phyloP scores from a whole-genome alignment of 2,888 invertebrate species.

The Antitype chi region DNA sequence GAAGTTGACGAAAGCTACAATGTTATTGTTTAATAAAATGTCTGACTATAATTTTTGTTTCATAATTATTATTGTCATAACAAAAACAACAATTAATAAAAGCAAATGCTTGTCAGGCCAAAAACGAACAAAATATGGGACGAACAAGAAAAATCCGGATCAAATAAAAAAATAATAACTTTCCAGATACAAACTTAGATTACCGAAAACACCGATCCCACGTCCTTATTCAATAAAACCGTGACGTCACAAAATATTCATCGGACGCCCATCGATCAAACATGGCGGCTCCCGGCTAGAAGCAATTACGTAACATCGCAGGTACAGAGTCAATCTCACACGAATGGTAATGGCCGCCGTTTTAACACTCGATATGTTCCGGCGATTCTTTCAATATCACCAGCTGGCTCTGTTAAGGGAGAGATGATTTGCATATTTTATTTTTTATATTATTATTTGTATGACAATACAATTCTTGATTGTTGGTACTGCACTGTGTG shows the following conservation, averaged over 20 bases:
- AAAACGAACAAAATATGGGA: no score
- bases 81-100: no score
- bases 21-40: no score
- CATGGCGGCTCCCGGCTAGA: conserved; percentile 46
- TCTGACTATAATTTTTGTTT: no score
- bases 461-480: no score
- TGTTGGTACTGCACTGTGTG: not conserved
- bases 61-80: no score
- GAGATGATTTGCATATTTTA: not conserved
- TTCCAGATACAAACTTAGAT: not conserved
- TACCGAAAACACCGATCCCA: not conserved
- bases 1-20: no score
- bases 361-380: conserved; percentile 76
- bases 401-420: conserved; percentile 75
- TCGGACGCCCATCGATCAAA: conserved; percentile 33
- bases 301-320: conserved; percentile 56
- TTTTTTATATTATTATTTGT: not conserved
- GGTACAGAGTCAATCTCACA: conserved; percentile 69
- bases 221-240: conserved; percentile 23
- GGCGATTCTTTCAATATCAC: conserved; percentile 78
- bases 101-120: no score
- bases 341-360: conserved; percentile 69
- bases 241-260: conserved; percentile 26
- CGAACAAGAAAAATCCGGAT: no score
- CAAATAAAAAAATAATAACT: no score